A percentile compares a stretch with the other conserved stretches of the same genome.
These are phyloP conservation scores for Drosophila acutilabella DNA, from an alignment of 2,888 invertebrate species.

Conservation along the genomic window DNA sequence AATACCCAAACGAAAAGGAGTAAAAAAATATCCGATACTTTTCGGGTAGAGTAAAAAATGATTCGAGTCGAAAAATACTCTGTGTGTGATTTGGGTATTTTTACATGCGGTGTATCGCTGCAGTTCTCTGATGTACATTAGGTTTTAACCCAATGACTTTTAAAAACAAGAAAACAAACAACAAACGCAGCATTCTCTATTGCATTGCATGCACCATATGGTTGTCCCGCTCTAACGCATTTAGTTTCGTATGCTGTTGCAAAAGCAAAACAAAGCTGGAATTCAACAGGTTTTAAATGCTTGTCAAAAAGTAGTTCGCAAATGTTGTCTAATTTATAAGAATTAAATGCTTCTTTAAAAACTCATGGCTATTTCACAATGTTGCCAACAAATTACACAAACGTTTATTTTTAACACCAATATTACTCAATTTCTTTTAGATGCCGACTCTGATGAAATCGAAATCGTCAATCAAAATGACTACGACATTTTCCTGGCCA, in stretches of 20 bases:
- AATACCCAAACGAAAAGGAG: too few species aligned
- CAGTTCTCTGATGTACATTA: too few species aligned
- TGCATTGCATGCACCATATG: neutral
- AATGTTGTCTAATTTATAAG: too few species aligned
- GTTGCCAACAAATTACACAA: neutral
- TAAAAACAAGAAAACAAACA: slow-evolving; percentile 5
- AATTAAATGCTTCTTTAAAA: too few species aligned
- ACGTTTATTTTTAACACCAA: neutral
- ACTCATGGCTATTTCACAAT: slow-evolving; percentile 9
- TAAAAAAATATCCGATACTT: too few species aligned
- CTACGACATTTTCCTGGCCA: slow-evolving; percentile 76
- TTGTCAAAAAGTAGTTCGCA: neutral
- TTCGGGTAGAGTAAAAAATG: too few species aligned
- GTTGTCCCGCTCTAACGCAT: slow-evolving; percentile 10
- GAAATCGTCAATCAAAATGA: slow-evolving; percentile 78
- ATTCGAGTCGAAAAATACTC: too few species aligned
- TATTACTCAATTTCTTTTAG: slow-evolving; percentile 46
- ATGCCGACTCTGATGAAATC: slow-evolving; percentile 82
- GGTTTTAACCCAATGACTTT: slow-evolving; percentile 13
- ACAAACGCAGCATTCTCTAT: neutral
- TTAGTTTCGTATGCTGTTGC: neutral
- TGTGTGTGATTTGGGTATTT: too few species aligned
- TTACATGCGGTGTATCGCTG: too few species aligned
- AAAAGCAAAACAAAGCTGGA: slow-evolving; percentile 19
- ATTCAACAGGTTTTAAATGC: slow-evolving; percentile 5